phyloP scores from a whole-genome alignment of 2,888 invertebrate species.

The Heliconius sara region DNA sequence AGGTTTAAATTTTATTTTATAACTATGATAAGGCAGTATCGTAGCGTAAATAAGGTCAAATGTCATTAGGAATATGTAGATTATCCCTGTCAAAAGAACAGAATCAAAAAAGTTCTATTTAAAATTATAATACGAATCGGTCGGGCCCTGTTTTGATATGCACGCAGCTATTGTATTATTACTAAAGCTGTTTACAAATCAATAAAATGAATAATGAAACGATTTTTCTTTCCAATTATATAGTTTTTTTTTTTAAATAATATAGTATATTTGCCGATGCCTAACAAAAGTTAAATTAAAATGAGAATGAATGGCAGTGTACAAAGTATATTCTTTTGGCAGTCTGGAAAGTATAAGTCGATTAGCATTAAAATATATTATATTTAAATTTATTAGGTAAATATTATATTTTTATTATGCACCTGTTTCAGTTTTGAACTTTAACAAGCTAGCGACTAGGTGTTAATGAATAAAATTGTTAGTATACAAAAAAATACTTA shows the following conservation, averaged over 20 bases:
- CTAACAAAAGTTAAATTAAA: background rate
- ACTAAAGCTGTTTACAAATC: background rate
- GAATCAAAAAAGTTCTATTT: background rate
- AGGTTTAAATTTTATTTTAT: background rate
- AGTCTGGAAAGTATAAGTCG: background rate
- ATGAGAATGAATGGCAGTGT: background rate
- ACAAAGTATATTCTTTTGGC: background rate
- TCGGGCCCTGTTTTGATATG: background rate
- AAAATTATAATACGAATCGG: background rate
- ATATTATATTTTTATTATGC: background rate
- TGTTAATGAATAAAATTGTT: background rate
- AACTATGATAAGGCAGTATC: conserved; percentile 6
- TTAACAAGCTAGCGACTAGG: conserved; percentile 38
- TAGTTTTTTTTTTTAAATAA: background rate
- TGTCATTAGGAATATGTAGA: background rate
- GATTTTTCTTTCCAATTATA: too few species aligned
- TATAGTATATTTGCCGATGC: too few species aligned
- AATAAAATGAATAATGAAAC: background rate
- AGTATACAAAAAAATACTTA: conserved; percentile 5
- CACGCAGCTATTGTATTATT: background rate
- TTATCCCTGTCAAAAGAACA: background rate
- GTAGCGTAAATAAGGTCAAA: background rate
- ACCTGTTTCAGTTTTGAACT: conserved; percentile 34
- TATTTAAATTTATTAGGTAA: background rate
- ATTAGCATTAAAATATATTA: background rate